Percentiles rank a stretch among this genome's conserved stretches.
These are phyloP conservation scores for Meda fulgida DNA, from an alignment of 2,797 vertebrate genomes.

Conservation along the genomic window DNA sequence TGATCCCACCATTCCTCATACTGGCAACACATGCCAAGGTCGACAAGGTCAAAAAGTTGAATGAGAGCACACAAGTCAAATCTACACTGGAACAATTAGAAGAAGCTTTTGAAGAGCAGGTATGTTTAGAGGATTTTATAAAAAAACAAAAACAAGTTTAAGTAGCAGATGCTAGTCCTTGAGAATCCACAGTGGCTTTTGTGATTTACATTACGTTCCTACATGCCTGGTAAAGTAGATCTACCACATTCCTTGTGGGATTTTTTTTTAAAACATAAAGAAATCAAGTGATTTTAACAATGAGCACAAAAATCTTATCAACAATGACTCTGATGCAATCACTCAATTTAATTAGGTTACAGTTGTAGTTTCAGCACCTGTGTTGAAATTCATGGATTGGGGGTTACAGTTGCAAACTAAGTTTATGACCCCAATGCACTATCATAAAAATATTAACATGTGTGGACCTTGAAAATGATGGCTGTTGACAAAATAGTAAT, in stretches of 20 bases:
- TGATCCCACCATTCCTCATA: slow-evolving; percentile 1
- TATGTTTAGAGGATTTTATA: slow-evolving; percentile 22
- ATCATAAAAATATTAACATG: neutral
- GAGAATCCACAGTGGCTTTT: neutral
- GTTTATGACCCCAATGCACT: neutral
- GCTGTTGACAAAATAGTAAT: neutral
- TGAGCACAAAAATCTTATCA: slow-evolving; percentile 14
- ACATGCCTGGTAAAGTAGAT: neutral
- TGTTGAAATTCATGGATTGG: slow-evolving; percentile 20
- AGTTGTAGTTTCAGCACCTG: neutral
- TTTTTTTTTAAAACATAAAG: slow-evolving; percentile 16
- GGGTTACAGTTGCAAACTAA: neutral
- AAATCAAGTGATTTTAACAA: slow-evolving; percentile 3
- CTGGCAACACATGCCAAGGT: neutral
- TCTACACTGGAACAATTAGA: slow-evolving; percentile 43
- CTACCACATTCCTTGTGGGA: neutral
- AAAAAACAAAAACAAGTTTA: neutral
- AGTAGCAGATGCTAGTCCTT: neutral
- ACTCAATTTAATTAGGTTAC: slow-evolving; percentile 16
- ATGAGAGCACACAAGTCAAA: slow-evolving; percentile 1
- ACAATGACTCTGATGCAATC: slow-evolving; percentile 23
- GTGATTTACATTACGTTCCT: neutral
- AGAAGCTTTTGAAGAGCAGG: slow-evolving; percentile 68
- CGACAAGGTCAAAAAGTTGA: neutral
- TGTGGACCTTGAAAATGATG: neutral